Evolutionary conservation across 2,113 vertebrate species (phyloP).

Genomic region (Mastomys coucha): DNA sequence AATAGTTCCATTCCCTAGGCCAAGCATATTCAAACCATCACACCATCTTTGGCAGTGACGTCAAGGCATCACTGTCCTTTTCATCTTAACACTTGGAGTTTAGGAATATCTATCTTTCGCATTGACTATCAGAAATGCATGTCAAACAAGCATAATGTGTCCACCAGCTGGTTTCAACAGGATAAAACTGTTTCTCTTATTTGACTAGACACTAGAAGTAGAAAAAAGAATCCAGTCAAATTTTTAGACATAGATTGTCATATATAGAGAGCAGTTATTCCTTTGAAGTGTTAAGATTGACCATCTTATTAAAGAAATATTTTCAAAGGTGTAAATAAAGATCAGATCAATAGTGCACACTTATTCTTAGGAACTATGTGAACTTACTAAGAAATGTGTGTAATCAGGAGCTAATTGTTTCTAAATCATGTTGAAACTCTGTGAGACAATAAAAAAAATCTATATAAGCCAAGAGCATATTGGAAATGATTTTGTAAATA

Average conservation of each 20-base stretch:
- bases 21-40: too few species aligned
- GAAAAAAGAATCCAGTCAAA: background rate
- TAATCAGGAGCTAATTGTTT: background rate
- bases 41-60: background rate
- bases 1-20: too few species aligned
- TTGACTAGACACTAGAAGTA: background rate
- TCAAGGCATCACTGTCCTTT: background rate
- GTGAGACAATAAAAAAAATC: background rate
- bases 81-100: background rate
- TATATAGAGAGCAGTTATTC: background rate
- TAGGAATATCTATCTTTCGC: background rate
- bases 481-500: background rate
- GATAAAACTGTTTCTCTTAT: background rate
- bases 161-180: background rate
- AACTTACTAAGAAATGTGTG: background rate
- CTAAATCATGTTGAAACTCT: background rate
- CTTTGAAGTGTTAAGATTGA: background rate
- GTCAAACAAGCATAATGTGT: too few species aligned
- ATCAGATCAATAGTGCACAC: background rate
- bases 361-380: background rate
- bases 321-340: background rate
- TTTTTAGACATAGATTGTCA: background rate
- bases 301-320: background rate
- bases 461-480: accelerated
- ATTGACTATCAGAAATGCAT: background rate